These are phyloP conservation scores for Proctacanthus coquilletti DNA, from an alignment of 1,140 invertebrate species.

Conservation along the genomic window DNA sequence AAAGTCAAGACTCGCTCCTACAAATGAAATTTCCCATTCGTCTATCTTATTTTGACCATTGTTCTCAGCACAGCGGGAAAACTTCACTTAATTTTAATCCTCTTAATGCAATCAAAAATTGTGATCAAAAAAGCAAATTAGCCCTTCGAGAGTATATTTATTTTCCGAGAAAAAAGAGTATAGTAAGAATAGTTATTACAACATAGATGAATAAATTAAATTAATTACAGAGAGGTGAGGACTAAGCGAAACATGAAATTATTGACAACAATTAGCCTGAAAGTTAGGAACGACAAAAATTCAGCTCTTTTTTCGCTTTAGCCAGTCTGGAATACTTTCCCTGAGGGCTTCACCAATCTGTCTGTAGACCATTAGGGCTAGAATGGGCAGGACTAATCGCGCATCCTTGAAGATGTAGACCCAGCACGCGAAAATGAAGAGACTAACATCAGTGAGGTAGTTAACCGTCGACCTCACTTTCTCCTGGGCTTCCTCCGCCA, in stretches of 20 bases:
- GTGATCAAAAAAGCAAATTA: no score
- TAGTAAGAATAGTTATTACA: neutral
- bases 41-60: no score
- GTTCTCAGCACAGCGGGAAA: no score
- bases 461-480: constrained; percentile 48
- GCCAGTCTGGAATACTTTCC: constrained; percentile 31
- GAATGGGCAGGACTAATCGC: constrained; percentile 54
- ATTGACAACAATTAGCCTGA: neutral
- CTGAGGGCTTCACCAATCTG: constrained; percentile 46
- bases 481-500: constrained; percentile 40
- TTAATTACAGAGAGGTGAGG: neutral
- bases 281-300: neutral
- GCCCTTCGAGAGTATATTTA: constrained; percentile 15
- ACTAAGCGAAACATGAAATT: neutral
- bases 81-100: no score
- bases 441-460: constrained; percentile 50
- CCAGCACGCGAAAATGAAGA: constrained; percentile 55
- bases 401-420: constrained; percentile 65
- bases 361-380: constrained; percentile 57
- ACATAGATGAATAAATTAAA: neutral
- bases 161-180: neutral
- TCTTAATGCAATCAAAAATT: no score
- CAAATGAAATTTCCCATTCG: no score
- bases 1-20: no score
- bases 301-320: constrained; percentile 16